These are phyloP conservation scores for Psilopogon haemacephalus DNA, from an alignment of 2,113 vertebrate species.

Conservation along the genomic window DNA sequence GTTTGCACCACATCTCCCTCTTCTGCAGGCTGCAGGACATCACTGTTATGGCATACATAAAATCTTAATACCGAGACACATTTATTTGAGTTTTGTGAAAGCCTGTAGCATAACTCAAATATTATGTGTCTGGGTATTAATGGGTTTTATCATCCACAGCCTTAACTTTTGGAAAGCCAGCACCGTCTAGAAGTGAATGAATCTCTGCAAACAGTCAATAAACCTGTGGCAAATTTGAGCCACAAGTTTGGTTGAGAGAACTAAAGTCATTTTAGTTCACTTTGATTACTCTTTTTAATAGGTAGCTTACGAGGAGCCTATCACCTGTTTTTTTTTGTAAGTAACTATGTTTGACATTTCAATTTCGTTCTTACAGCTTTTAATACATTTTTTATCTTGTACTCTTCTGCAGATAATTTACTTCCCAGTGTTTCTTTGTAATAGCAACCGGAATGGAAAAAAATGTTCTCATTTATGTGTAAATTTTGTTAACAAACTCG, in stretches of 20 bases:
- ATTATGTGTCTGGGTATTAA: not conserved
- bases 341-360: conserved; percentile 80
- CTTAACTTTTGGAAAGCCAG: not conserved
- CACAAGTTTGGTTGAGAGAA: not conserved
- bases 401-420: conserved; percentile 76
- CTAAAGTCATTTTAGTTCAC: conserved; percentile 49
- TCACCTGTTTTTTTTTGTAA: conserved; percentile 69
- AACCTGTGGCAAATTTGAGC: not conserved
- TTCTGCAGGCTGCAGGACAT: not conserved
- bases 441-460: conserved; percentile 70
- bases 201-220: not conserved
- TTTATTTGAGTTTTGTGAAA: conserved; percentile 1
- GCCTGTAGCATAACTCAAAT: not conserved
- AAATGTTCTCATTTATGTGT: conserved; percentile 79
- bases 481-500: conserved; percentile 76
- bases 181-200: not conserved
- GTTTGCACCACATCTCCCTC: not conserved
- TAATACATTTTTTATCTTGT: conserved; percentile 79
- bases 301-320: conserved; percentile 17
- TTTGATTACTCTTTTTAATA: conserved; percentile 59
- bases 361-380: conserved; percentile 77
- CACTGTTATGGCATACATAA: not conserved
- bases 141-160: not conserved
- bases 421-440: conserved; percentile 73
- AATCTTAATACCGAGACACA: not conserved